Conservation (phyloP, 2,797 vertebrate genomes). For the Holocentrus rufus region DNA sequence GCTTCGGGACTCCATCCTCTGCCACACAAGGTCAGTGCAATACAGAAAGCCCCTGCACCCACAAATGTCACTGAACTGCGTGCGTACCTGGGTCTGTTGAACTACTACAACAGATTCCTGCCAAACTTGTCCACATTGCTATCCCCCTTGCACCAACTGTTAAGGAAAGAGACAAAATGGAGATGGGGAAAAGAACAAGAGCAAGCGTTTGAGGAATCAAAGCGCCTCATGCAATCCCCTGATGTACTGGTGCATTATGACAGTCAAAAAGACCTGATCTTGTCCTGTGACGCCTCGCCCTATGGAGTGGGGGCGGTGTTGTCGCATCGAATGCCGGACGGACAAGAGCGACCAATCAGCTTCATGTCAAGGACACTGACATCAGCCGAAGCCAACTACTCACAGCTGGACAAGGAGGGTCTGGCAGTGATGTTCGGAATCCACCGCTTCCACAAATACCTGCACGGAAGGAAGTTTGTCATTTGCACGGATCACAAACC, state of each 20-base stretch:
- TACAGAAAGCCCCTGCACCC: constrained; percentile 16
- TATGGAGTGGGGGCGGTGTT: constrained; percentile 38
- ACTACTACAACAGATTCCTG: constrained; percentile 42
- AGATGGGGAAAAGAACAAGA: constrained; percentile 16
- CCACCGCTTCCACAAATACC: constrained; percentile 40
- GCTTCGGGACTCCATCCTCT: constrained; percentile 29
- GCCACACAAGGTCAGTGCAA: constrained; percentile 20
- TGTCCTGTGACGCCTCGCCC: constrained; percentile 22
- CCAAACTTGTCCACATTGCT: constrained; percentile 35
- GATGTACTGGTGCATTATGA: constrained; percentile 26
- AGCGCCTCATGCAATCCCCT: constrained; percentile 18
- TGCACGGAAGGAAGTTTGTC: constrained; percentile 31
- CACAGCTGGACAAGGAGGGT: constrained; percentile 45
- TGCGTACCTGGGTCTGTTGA: constrained; percentile 34
- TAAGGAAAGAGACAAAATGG: constrained; percentile 23
- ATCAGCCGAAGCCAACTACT: constrained; percentile 40
- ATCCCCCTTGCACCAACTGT: constrained; percentile 12
- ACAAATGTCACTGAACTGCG: constrained; percentile 25
- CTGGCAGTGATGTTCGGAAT: constrained; percentile 46
- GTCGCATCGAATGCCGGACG: constrained; percentile 40
- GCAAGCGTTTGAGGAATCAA: constrained; percentile 1
- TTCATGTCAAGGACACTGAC: constrained; percentile 34
- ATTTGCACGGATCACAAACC: constrained; percentile 50
- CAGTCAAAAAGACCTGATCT: not conserved
- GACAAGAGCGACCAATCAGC: constrained; percentile 33